Evolutionary conservation across 2,113 vertebrate species (phyloP), one percentile per base, ranked within the genome.

Genomic region (Pleuronectes platessa): DNA sequence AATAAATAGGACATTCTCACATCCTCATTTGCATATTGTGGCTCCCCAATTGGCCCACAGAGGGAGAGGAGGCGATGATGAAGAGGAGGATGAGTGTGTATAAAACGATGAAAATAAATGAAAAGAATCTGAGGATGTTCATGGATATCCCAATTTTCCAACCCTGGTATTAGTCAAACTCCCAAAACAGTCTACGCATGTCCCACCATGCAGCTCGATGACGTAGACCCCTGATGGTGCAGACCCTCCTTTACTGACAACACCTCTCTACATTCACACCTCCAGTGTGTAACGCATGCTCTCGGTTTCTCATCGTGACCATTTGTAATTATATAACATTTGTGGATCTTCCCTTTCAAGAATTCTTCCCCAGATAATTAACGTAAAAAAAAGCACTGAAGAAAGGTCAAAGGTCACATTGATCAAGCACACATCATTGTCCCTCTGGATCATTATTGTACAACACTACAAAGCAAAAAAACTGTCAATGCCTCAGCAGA

Each of bases 1-100:
- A 87, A 82, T 56, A 89, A 86, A 76, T 89, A 85, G 85, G 83
- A 70, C 89, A 87, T 72, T 82, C 82, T 45, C 74, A 61, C 42
- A 61, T 18, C 11, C 10, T 8, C 71, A 86, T 89, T 85, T 82
- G 71, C 79, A 88, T 85, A 70, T 61, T 27, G 64, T 60, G 31
- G 73, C 75, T 71, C 69, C 64, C 68, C 53, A 68, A 89, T 89
- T 86, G 70, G 85, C 54, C 88, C 80, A 42, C 40, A 66, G 81
- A 78, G 82, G 59, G 42, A 35, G 0, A 55, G 13, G 2, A 23
- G 42, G 31, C 37, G 84, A 58, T 11, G 68, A 42, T n/a, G 77
- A 59, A 26, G 81, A 56, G 49, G 59, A 55, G 17, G 63, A 53
- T 18, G 45, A 62, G n/a, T 24, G 3, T 24, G 65, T 21, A 13